A percentile compares a stretch with the other conserved stretches of the same genome.
Conservation (phyloP, 2,113 vertebrate species). For the Scartelaos histophorus region DNA sequence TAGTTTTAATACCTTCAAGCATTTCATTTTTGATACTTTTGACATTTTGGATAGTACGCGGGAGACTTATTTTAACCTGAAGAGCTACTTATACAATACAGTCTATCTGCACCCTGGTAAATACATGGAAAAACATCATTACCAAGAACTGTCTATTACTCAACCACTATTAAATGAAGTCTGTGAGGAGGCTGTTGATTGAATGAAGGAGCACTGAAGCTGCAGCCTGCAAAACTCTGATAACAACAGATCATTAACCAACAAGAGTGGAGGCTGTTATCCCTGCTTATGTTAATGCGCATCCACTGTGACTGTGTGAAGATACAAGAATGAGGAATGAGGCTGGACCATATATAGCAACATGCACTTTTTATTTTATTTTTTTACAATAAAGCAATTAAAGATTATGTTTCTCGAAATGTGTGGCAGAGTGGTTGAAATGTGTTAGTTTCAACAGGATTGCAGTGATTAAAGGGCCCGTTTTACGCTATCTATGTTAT, state of each 20-base stretch:
- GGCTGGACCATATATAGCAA: not conserved
- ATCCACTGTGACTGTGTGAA: constrained; percentile 19
- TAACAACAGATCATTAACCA: constrained; percentile 66
- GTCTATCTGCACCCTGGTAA: no score
- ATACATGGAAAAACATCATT: no score
- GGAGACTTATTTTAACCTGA: no score
- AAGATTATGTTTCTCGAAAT: no score
- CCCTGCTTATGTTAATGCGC: constrained; percentile 43
- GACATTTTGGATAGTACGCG: no score
- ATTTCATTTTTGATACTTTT: no score
- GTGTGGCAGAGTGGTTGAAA: no score
- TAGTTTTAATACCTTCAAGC: no score
- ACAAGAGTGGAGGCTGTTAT: constrained; percentile 48
- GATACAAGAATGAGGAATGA: constrained; percentile 13
- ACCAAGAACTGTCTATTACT: constrained; percentile 24
- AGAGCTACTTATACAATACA: no score
- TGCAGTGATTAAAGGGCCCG: no score
- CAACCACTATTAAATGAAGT: constrained; percentile 64
- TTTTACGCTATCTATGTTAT: no score
- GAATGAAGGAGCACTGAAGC: constrained; percentile 44
- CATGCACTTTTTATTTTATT: not conserved
- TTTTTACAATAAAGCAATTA: not conserved
- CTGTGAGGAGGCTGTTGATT: constrained; percentile 49
- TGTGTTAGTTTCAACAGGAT: no score
- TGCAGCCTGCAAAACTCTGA: constrained; percentile 60